Conservation (phyloP, 2,113 vertebrate genomes). For the Sphaerodactylus townsendi region DNA sequence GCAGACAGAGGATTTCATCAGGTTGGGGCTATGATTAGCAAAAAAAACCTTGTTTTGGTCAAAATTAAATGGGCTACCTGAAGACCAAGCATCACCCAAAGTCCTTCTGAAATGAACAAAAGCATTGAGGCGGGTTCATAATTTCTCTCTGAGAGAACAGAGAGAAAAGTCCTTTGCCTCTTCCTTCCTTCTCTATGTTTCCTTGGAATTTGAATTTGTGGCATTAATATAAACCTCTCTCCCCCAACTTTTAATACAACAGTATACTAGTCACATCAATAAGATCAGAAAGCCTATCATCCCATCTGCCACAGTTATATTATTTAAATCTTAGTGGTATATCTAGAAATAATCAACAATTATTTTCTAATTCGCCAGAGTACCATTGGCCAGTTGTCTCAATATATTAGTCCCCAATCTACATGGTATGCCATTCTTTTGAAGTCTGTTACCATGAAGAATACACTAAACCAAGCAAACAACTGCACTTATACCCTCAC, state of each 20-base stretch:
- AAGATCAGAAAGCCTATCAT: neutral
- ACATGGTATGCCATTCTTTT: neutral
- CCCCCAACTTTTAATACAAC: too few relatives aligned
- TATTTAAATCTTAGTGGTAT: neutral
- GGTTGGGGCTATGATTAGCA: too few relatives aligned
- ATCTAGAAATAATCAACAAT: neutral
- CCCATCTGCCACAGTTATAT: neutral
- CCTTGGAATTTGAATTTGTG: neutral
- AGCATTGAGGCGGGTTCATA: too few relatives aligned
- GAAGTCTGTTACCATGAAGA: neutral
- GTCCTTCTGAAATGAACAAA: too few relatives aligned
- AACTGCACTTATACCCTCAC: neutral
- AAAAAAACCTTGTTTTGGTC: too few relatives aligned
- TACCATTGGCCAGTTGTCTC: neutral
- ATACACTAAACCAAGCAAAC: neutral
- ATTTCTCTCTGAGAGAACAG: too few relatives aligned
- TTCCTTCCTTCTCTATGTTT: neutral
- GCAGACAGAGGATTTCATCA: too few relatives aligned
- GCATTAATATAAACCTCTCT: too few relatives aligned
- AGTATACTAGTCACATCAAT: neutral
- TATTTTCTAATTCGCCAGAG: neutral
- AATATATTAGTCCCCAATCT: neutral
- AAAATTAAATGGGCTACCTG: too few relatives aligned
- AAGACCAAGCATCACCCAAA: too few relatives aligned
- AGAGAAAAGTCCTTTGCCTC: neutral